Percentiles rank a stretch among this genome's conserved stretches.
Conservation (phyloP, 2,113 vertebrate species). For the Fulica atra region DNA sequence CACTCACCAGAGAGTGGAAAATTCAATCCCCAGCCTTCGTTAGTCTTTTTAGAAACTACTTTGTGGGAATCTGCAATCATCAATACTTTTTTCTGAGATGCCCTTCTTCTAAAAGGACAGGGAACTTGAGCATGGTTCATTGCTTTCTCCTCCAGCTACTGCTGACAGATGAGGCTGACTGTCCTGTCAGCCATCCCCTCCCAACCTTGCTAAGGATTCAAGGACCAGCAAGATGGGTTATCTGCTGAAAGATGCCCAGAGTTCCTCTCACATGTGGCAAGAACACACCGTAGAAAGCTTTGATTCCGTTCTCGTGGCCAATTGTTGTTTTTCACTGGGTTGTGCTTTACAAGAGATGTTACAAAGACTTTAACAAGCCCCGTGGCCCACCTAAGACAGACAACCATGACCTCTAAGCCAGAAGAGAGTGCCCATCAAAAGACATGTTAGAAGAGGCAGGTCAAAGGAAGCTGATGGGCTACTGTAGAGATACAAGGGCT, state of each 20-base stretch:
- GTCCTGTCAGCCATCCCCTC: background rate
- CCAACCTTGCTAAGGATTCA: background rate
- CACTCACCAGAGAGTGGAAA: background rate
- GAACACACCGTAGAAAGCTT: fast-evolving
- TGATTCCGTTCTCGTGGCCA: background rate
- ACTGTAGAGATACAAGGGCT: background rate
- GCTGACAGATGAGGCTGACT: background rate
- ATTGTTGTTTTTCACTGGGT: fast-evolving
- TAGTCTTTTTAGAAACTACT: background rate
- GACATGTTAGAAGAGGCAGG: background rate
- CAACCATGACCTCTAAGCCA: background rate
- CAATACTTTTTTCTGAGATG: background rate
- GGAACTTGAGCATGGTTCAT: background rate
- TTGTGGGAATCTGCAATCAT: background rate
- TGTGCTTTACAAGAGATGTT: background rate
- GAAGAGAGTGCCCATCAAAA: background rate
- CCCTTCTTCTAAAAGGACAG: background rate
- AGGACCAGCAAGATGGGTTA: background rate
- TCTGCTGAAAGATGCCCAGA: background rate
- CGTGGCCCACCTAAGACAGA: background rate
- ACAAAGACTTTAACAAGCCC: background rate
- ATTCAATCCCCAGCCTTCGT: background rate
- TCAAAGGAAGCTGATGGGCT: background rate
- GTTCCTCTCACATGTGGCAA: background rate
- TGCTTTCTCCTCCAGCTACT: background rate